phyloP scores from a whole-genome alignment of 2,113 vertebrate species.

The Sterrhoptilus dennistouni region DNA sequence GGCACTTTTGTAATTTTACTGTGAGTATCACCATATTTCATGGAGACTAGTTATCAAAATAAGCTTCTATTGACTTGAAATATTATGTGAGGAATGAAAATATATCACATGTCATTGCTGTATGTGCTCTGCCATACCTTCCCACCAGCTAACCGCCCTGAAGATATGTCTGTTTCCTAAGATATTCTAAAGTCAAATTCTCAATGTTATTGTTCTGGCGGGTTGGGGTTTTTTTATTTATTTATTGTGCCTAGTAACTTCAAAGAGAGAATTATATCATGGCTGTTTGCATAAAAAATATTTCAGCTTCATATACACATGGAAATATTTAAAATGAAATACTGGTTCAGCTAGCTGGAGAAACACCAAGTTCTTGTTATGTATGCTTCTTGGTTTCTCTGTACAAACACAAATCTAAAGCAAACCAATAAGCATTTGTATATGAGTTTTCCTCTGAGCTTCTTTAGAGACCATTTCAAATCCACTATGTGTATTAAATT shows the following conservation, averaged over 20 bases:
- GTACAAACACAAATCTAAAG: background rate
- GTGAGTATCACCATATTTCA: background rate
- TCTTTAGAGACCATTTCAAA: conserved; percentile 24
- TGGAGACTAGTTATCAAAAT: background rate
- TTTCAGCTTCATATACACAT: conserved; percentile 16
- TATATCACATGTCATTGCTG: background rate
- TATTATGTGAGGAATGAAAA: background rate
- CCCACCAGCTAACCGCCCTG: background rate
- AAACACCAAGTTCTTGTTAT: conserved; percentile 34
- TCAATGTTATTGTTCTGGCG: background rate
- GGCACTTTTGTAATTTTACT: background rate
- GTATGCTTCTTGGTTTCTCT: conserved; percentile 11
- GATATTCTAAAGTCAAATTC: background rate
- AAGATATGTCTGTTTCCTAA: background rate
- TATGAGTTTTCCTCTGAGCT: background rate
- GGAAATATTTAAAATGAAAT: conserved; percentile 49
- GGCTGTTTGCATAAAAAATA: background rate
- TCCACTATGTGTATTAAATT: background rate
- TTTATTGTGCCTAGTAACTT: conserved; percentile 1
- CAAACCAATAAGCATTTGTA: background rate
- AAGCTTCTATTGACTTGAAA: background rate
- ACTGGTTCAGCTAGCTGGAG: conserved; percentile 10
- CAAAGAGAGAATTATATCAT: background rate
- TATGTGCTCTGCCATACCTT: background rate
- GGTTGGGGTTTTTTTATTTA: background rate